A percentile compares a stretch with the other conserved stretches of the same genome.
Evolutionary conservation across 2,797 vertebrate species (phyloP).

Genomic region (Syngnathus rostellatus): DNA sequence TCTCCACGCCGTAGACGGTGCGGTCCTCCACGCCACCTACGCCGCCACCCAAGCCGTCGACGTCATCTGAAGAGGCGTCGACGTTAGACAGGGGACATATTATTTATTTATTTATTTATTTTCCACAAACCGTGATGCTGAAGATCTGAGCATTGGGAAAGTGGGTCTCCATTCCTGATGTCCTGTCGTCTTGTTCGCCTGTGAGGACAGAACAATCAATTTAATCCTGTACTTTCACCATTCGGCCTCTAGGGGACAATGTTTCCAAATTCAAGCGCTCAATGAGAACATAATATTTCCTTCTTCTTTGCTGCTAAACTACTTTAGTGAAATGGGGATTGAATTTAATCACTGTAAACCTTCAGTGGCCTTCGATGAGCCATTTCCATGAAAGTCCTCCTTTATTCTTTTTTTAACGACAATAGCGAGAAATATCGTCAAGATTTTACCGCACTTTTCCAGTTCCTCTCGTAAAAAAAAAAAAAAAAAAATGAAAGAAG

Average conservation of each 20-base stretch:
- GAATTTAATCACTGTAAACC: slow-evolving; percentile 31
- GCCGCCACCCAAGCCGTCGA: slow-evolving; percentile 62
- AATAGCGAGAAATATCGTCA: slow-evolving; percentile 6
- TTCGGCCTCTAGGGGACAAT: slow-evolving; percentile 57
- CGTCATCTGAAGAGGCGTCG: slow-evolving; percentile 68
- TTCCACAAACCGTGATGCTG: slow-evolving; percentile 78
- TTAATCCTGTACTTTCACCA: background rate
- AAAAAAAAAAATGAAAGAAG: slow-evolving; percentile 14
- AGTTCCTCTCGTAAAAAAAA: slow-evolving; percentile 30
- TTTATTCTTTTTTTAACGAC: slow-evolving; percentile 2
- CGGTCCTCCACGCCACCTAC: slow-evolving; percentile 82
- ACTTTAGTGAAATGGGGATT: slow-evolving; percentile 16
- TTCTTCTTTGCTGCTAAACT: slow-evolving; percentile 31
- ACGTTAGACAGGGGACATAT: background rate
- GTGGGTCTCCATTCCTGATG: slow-evolving; percentile 93
- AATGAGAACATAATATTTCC: slow-evolving; percentile 11
- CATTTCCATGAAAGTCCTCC: slow-evolving; percentile 27
- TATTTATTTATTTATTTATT: background rate
- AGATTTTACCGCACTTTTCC: slow-evolving; percentile 19
- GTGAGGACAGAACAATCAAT: background rate
- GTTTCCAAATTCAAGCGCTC: slow-evolving; percentile 18
- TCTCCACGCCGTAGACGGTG: slow-evolving; percentile 93
- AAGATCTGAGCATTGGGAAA: slow-evolving; percentile 95
- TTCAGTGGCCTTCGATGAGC: slow-evolving; percentile 26
- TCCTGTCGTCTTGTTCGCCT: slow-evolving; percentile 92